Conservation (phyloP, 2,113 vertebrate genomes). For the Plecotus auritus region DNA sequence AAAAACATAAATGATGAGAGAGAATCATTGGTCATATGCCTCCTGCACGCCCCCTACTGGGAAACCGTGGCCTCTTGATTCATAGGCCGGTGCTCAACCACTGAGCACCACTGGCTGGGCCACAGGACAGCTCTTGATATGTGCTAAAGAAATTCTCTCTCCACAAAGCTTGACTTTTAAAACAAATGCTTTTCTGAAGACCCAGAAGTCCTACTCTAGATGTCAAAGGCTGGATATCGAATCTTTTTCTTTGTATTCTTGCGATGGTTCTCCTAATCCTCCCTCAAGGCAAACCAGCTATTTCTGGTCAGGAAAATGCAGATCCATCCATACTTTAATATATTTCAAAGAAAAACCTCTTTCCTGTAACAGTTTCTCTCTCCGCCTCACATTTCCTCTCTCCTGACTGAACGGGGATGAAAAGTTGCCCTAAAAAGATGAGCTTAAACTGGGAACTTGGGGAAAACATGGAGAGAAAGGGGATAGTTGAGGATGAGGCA, state of each 20-base stretch:
- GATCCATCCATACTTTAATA: not conserved
- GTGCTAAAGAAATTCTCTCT: not conserved
- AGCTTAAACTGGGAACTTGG: not conserved
- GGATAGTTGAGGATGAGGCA: not conserved
- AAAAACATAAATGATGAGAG: too few species aligned
- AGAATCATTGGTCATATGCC: too few species aligned
- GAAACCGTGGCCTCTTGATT: too few species aligned
- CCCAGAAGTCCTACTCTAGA: not conserved
- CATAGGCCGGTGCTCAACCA: too few species aligned
- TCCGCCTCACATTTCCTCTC: not conserved
- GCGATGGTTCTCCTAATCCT: not conserved
- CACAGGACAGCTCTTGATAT: not conserved
- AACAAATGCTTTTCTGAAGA: not conserved
- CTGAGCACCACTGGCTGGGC: too few species aligned
- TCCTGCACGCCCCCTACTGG: too few species aligned
- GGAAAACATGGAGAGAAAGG: not conserved
- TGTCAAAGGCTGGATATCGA: not conserved
- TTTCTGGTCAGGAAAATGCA: not conserved
- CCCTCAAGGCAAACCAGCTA: not conserved
- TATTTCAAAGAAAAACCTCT: slow-evolving; percentile 6
- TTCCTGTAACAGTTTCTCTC: not conserved
- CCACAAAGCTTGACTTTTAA: not conserved
- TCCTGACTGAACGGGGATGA: not conserved
- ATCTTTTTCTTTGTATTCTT: not conserved
- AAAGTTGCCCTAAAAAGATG: not conserved